Evolutionary conservation across 35 echinoderm and acorn worm genomes (phyloP).

Genomic region (Acanthaster planci): DNA sequence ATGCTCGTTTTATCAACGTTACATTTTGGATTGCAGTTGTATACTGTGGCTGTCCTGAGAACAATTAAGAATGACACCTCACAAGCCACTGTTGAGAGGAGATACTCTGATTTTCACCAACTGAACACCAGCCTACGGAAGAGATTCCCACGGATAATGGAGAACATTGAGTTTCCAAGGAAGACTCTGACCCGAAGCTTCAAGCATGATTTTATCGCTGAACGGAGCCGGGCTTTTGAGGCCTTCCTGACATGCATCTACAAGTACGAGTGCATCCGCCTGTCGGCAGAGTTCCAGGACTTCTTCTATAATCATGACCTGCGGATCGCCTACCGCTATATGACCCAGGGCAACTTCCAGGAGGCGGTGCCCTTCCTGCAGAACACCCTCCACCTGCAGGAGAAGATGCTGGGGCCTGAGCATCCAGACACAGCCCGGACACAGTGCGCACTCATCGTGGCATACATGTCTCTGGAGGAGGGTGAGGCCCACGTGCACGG

Average conservation of each 20-base stretch:
- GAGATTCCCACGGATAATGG: conserved; percentile 79
- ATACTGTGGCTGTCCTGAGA: conserved; percentile 83
- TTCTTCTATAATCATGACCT: conserved; percentile 94
- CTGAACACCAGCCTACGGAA: conserved; percentile 67
- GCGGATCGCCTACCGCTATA: conserved; percentile 72
- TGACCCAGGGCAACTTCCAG: conserved; percentile 64
- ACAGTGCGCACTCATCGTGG: conserved; percentile 85
- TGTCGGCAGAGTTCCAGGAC: conserved; percentile 70
- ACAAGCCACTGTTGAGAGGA: conserved; percentile 83
- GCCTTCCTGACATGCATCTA: conserved; percentile 75
- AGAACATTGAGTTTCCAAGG: conserved; percentile 76
- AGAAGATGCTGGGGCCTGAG: conserved; percentile 82
- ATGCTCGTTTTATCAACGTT: conserved; percentile 24
- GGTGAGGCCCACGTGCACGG: conserved; percentile 77
- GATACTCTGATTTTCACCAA: conserved; percentile 89
- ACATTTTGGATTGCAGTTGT: conserved; percentile 59
- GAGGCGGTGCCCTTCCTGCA: conserved; percentile 87
- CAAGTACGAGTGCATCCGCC: conserved; percentile 67
- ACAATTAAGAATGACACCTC: conserved; percentile 92
- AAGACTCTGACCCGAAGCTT: conserved; percentile 89
- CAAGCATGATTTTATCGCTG: conserved; percentile 88
- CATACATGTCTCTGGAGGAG: conserved; percentile 74
- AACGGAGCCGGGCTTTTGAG: conserved; percentile 93
- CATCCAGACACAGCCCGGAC: conserved; percentile 74
- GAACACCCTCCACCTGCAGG: conserved; percentile 91